phyloP scores from a whole-genome alignment of 2,797 vertebrate species.

The Threskiornis aethiopicus region DNA sequence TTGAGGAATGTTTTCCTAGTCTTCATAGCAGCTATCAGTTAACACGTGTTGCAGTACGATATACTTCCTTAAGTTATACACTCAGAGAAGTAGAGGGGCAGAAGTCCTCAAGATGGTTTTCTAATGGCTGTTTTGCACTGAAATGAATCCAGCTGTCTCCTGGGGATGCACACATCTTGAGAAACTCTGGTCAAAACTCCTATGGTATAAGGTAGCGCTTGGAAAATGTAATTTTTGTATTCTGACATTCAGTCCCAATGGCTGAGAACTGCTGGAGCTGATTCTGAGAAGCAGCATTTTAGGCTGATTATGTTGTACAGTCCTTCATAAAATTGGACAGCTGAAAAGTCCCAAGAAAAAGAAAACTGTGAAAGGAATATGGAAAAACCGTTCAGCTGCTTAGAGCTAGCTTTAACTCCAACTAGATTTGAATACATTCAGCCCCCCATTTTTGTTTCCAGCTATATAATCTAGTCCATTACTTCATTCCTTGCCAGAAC shows the following conservation, averaged over 20 bases:
- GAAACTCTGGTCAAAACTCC: background rate
- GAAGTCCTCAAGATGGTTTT: background rate
- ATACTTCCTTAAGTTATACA: background rate
- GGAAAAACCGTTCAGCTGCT: background rate
- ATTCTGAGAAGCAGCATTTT: background rate
- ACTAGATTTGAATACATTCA: background rate
- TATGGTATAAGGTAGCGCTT: background rate
- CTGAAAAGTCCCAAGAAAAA: background rate
- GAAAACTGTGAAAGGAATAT: background rate
- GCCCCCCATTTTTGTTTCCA: background rate
- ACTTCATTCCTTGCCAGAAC: background rate
- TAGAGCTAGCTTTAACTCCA: background rate
- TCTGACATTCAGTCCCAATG: background rate
- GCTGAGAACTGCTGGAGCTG: background rate
- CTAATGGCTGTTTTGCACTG: background rate
- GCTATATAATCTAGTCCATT: background rate
- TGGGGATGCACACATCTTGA: background rate
- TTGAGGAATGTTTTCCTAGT: background rate
- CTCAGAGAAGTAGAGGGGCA: background rate
- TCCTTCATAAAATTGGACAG: background rate
- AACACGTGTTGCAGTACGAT: background rate
- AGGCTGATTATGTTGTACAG: background rate
- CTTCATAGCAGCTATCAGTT: background rate
- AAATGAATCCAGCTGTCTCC: background rate
- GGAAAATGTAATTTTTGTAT: background rate